These are phyloP conservation scores for Strigops habroptila DNA, from an alignment of 2,113 vertebrate species.

Conservation along the genomic window DNA sequence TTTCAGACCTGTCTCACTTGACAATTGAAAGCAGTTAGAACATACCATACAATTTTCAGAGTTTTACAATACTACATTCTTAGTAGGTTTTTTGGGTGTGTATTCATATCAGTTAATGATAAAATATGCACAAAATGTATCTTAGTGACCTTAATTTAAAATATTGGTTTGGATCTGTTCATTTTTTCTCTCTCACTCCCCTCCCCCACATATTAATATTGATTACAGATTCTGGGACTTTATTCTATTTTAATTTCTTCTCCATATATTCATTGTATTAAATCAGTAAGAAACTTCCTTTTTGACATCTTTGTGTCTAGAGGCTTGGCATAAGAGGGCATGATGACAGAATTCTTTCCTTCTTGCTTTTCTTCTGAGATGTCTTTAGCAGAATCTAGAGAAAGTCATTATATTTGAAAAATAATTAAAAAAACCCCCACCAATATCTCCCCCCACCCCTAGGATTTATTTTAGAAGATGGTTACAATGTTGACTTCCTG, in stretches of 20 bases:
- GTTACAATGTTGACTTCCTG: neutral
- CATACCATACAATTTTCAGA: neutral
- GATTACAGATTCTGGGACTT: neutral
- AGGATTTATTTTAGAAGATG: neutral
- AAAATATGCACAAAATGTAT: neutral
- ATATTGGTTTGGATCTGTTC: neutral
- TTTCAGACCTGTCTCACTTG: neutral
- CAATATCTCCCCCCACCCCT: neutral
- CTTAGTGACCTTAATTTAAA: neutral
- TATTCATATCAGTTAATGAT: neutral
- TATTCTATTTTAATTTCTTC: neutral
- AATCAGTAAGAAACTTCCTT: neutral
- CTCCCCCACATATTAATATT: neutral
- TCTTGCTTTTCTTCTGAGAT: neutral
- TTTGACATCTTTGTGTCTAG: neutral
- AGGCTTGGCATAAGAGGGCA: neutral
- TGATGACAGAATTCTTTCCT: neutral
- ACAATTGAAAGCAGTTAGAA: neutral
- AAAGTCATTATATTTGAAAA: neutral
- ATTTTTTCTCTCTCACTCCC: rapidly evolving
- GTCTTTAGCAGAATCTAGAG: neutral
- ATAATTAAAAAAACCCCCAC: neutral
- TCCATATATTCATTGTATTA: neutral
- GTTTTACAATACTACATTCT: neutral
- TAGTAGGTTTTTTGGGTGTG: neutral